A percentile compares a stretch with the other conserved stretches of the same genome.
Evolutionary conservation across 2,888 invertebrate species (phyloP).

Genomic region (Meiosimyza platycephala): DNA sequence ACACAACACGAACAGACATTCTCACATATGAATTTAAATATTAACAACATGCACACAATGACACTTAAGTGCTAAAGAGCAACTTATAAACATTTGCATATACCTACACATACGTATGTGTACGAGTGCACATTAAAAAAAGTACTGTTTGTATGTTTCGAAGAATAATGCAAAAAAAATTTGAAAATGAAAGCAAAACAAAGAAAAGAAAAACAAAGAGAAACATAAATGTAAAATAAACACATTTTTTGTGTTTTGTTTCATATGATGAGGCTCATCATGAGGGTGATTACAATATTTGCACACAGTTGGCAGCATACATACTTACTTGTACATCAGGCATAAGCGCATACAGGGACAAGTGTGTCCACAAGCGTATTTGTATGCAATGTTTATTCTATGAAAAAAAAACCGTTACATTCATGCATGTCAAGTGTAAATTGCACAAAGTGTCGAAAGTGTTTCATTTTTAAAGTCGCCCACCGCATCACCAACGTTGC

Average conservation of each 20-base stretch:
- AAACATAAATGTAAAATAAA: slow-evolving; percentile 33
- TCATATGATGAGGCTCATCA: slow-evolving; percentile 51
- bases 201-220: slow-evolving; percentile 15
- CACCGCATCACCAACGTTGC: neutral
- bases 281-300: slow-evolving; percentile 23
- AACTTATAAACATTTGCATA: slow-evolving; percentile 1
- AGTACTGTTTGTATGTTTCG: too few relatives aligned
- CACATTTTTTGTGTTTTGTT: slow-evolving; percentile 46
- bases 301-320: neutral
- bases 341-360: neutral
- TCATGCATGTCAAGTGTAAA: slow-evolving; percentile 33
- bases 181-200: neutral
- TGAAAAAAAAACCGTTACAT: neutral
- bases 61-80: slow-evolving; percentile 1
- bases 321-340: neutral
- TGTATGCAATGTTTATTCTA: too few relatives aligned
- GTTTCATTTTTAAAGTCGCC: slow-evolving; percentile 6
- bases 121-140: neutral
- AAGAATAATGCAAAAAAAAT: too few relatives aligned
- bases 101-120: neutral
- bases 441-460: slow-evolving; percentile 32
- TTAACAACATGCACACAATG: slow-evolving; percentile 9
- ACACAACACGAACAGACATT: neutral
- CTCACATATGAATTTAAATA: neutral
- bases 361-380: neutral